Evolutionary conservation across 64 coral and sea anemone genomes (phyloP), one percentile per base, ranked within the genome.

Genomic region (Montipora foliosa): DNA sequence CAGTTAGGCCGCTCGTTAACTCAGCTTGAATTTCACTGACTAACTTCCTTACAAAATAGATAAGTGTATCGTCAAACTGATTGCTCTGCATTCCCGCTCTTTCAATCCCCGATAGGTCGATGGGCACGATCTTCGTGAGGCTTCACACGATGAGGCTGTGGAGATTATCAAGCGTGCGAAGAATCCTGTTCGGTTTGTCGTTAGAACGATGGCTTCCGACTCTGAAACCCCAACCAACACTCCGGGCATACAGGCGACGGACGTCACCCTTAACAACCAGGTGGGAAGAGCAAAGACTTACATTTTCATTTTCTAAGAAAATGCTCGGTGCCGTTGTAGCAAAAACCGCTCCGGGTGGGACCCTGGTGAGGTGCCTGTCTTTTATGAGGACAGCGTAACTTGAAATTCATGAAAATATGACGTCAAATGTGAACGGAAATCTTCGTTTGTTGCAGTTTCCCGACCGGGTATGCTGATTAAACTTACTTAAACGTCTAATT

Each of bases 101-200:
- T 1, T 72, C 46, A 50, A 71, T 46, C n/a, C 19, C 10, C 71
- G 44, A 49, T 76, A 98, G 97, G 91, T 98, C 21, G 95, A 98
- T 55, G 97, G 94, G 2, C 94, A 96, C 48, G 97, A 98, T 71
- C 94, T 98, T 15, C 91, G 97, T 44, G 80, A 96, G 15, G 91
- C 97, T 12, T 94, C 94, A 6, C 97, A 98, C 72, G 97, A 98
- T 46, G 97, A 96, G 53, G 97, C 97, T 14, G 97, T 98, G 14
- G 97, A 98, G 79, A 76, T 93, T 10, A 98, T 98, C 14, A 92
- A 95, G 48, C 89, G 79, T 12, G 94, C 94, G 21, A 95, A 93
- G 70, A 96, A 88, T 24, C 97, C 97, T 22, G 95, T 98, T 29
- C 87, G 92, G n/a, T 98, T 98, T 92, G 97, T 98, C 2, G 94